Conservation (phyloP, 2,797 vertebrate species). For the Holocentrus rufus region DNA sequence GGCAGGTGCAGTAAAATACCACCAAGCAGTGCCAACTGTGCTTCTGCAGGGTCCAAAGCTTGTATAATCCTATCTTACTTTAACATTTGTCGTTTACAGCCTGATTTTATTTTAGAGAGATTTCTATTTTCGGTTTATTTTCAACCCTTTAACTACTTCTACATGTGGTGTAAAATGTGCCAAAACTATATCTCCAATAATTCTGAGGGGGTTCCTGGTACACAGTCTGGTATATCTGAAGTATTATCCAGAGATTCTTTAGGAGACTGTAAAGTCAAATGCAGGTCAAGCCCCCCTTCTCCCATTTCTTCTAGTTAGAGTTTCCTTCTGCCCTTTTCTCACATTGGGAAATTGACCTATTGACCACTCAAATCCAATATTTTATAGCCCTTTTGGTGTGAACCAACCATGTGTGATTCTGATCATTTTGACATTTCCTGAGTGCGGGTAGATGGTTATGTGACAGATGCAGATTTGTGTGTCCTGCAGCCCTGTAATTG, state of each 20-base stretch:
- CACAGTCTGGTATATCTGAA: not conserved
- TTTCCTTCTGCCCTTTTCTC: conserved; percentile 4
- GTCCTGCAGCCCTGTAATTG: conserved; percentile 42
- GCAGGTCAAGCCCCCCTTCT: conserved; percentile 6
- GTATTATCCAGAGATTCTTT: too few relatives aligned
- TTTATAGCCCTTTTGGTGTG: conserved; percentile 12
- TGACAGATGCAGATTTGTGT: conserved; percentile 42
- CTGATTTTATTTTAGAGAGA: conserved; percentile 10
- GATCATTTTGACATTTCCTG: conserved; percentile 43
- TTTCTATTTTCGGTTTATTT: conserved; percentile 27
- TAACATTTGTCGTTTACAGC: conserved; percentile 19
- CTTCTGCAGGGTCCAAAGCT: conserved; percentile 3
- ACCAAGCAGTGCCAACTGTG: conserved; percentile 26
- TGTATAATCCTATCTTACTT: not conserved
- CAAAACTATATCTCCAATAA: not conserved
- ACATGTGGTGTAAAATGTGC: not conserved
- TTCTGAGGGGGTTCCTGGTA: not conserved
- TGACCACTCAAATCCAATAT: conserved; percentile 35
- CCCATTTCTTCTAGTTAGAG: conserved; percentile 6
- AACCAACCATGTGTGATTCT: conserved; percentile 36
- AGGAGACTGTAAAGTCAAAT: conserved; percentile 2
- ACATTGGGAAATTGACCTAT: conserved; percentile 20
- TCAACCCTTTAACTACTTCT: not conserved
- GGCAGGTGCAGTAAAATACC: conserved; percentile 46
- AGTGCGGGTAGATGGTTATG: conserved; percentile 39